These are phyloP conservation scores for Hydra vulgaris DNA, from an alignment of 30 jellyfish, hydroid and myxozoan species.

Conservation along the genomic window DNA sequence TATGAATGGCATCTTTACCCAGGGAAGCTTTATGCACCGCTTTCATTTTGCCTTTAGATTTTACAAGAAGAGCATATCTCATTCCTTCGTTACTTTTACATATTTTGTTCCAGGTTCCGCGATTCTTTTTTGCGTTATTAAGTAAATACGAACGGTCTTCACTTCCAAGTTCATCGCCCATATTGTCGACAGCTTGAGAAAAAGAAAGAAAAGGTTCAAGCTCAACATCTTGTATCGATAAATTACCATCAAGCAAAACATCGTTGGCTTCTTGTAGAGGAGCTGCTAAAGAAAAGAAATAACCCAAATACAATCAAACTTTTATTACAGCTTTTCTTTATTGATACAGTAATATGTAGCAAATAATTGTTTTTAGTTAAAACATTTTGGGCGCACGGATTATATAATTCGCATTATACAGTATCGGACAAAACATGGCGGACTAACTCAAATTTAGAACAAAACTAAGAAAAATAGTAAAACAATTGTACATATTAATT, in stretches of 20 bases:
- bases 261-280: background rate
- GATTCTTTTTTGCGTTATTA: slow-evolving; percentile 8
- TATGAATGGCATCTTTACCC: slow-evolving; percentile 23
- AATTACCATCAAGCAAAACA: background rate
- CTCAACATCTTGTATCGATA: slow-evolving; percentile 13
- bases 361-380: too few relatives aligned
- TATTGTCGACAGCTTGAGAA: slow-evolving; percentile 28
- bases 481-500: too few relatives aligned
- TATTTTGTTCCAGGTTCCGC: slow-evolving; percentile 13
- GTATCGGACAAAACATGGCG: too few relatives aligned
- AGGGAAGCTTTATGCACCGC: slow-evolving; percentile 25
- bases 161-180: slow-evolving; percentile 3
- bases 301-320: background rate
- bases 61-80: slow-evolving; percentile 20
- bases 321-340: too few relatives aligned
- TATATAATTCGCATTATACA: too few relatives aligned
- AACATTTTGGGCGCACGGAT: too few relatives aligned
- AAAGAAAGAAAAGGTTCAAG: slow-evolving; percentile 16
- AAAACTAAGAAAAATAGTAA: too few relatives aligned
- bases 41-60: slow-evolving; percentile 25
- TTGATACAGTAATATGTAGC: too few relatives aligned
- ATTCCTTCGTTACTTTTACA: slow-evolving; percentile 29
- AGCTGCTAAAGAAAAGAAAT: background rate
- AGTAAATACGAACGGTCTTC: slow-evolving; percentile 21
- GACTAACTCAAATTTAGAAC: too few relatives aligned